Percentiles rank a stretch among this genome's conserved stretches.
phyloP scores from a whole-genome alignment of 2,888 invertebrate species.

The Xanthia togata region DNA sequence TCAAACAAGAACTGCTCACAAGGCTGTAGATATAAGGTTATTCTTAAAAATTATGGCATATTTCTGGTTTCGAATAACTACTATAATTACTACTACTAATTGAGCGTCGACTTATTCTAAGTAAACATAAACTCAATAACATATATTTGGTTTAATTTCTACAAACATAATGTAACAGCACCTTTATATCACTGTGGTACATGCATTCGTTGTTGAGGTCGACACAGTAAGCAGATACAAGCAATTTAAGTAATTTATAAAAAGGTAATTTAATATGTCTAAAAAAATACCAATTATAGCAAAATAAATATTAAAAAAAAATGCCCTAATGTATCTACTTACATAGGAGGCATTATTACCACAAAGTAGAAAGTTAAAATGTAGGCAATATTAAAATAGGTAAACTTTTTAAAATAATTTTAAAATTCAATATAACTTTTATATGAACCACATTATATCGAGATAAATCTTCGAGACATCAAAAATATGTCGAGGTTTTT shows the following conservation, averaged over 20 bases:
- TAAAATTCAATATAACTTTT: background rate
- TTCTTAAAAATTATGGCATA: slow-evolving; percentile 79
- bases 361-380: background rate
- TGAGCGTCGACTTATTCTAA: slow-evolving; percentile 79
- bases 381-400: background rate
- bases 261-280: background rate
- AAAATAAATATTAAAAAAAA: background rate
- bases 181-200: slow-evolving; percentile 82
- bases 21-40: slow-evolving; percentile 51
- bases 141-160: slow-evolving; percentile 87
- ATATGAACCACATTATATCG: background rate
- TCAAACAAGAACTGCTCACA: slow-evolving; percentile 45
- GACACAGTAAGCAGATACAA: slow-evolving; percentile 30
- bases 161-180: slow-evolving; percentile 84
- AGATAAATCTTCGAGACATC: background rate
- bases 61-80: slow-evolving; percentile 68
- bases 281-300: background rate
- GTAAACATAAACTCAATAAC: slow-evolving; percentile 73
- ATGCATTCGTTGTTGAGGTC: slow-evolving; percentile 76
- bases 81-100: slow-evolving; percentile 72
- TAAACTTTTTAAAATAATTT: background rate
- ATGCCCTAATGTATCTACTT: background rate
- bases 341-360: background rate
- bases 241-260: background rate
- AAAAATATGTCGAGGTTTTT: background rate